Conservation (phyloP, 2,113 vertebrate species). For the Cepphus grylle region DNA sequence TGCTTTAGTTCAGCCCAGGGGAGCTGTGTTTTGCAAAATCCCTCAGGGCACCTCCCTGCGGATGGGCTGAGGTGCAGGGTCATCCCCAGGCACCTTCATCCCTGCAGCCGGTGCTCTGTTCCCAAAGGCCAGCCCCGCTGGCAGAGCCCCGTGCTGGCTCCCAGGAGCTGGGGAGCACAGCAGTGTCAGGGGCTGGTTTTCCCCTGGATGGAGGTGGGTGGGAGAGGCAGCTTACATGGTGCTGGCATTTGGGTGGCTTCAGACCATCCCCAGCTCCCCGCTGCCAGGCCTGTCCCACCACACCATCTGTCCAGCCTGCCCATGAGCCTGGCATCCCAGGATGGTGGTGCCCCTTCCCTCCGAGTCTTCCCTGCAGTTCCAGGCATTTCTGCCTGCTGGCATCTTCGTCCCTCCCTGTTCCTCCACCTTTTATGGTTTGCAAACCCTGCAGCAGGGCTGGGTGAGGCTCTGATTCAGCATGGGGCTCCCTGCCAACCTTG, state of each 20-base stretch:
- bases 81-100: neutral
- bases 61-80: neutral
- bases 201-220: neutral
- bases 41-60: fast-evolving
- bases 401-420: neutral
- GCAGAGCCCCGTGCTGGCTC: fast-evolving
- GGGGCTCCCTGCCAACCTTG: neutral
- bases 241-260: neutral
- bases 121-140: neutral
- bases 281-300: neutral
- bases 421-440: neutral
- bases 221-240: neutral
- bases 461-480: neutral
- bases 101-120: neutral
- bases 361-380: neutral
- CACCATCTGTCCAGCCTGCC: neutral
- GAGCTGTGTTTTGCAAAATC: neutral
- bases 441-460: neutral
- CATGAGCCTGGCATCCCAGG: neutral
- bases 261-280: fast-evolving
- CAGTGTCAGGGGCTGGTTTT: neutral
- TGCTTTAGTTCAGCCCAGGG: neutral
- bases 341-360: neutral
- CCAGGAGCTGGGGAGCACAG: neutral
- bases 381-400: neutral